These are phyloP conservation scores for Protobothrops mucrosquamatus DNA, from an alignment of 2,113 vertebrate genomes.

Conservation along the genomic window DNA sequence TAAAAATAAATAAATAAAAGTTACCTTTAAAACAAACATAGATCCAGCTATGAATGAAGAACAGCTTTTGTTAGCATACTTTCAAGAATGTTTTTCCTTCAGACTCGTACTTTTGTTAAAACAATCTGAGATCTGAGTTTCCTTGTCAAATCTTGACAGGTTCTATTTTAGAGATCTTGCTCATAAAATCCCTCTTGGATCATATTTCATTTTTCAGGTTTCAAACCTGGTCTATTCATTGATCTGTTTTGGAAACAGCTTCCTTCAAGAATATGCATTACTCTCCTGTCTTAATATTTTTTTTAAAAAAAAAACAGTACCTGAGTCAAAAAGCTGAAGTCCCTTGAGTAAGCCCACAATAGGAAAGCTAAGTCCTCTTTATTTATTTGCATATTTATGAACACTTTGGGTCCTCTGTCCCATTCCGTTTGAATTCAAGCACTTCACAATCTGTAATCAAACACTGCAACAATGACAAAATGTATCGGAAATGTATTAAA, in stretches of 20 bases:
- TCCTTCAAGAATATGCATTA: background rate
- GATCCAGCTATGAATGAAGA: background rate
- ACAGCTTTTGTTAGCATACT: constrained; percentile 24
- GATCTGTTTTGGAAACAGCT: background rate
- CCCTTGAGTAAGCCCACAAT: too few relatives aligned
- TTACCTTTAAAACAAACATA: constrained; percentile 11
- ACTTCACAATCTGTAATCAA: too few relatives aligned
- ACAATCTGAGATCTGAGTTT: constrained; percentile 31
- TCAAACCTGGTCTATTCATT: background rate
- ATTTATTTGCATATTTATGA: too few relatives aligned
- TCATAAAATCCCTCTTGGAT: background rate
- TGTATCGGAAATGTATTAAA: too few relatives aligned
- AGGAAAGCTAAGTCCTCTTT: too few relatives aligned
- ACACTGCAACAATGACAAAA: too few relatives aligned
- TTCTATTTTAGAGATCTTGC: background rate
- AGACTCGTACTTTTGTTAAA: constrained; percentile 18
- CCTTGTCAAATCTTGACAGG: constrained; percentile 6
- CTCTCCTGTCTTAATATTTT: background rate
- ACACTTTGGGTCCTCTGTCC: too few relatives aligned
- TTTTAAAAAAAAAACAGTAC: background rate
- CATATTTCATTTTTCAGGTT: background rate
- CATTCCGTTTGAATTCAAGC: too few relatives aligned
- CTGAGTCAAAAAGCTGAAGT: too few relatives aligned
- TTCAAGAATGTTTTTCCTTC: background rate
- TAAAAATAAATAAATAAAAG: background rate